Evolutionary conservation across 1,140 invertebrate genomes (phyloP).

Genomic region (Oryctes rhinoceros): DNA sequence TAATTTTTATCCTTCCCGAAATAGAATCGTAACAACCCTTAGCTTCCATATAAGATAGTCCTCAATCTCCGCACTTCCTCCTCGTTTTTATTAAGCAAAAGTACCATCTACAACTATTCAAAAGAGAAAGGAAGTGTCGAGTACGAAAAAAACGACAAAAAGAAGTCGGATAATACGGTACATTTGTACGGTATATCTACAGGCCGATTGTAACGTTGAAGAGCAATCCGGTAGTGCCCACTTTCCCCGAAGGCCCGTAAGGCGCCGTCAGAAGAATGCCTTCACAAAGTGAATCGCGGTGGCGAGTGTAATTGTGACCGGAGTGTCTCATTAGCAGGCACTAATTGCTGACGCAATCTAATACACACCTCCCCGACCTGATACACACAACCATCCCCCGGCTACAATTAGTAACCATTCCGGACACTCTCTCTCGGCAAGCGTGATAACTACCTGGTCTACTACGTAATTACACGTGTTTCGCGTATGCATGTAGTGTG

Average conservation of each 20-base stretch:
- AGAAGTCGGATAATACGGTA: conserved; percentile 1
- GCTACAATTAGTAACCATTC: conserved; percentile 31
- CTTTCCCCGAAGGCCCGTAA: background rate
- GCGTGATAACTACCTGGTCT: conserved; percentile 34
- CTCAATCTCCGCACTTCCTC: background rate
- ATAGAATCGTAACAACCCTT: background rate
- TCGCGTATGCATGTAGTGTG: background rate
- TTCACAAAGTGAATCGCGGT: background rate
- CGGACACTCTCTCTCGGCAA: background rate
- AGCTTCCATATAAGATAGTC: background rate
- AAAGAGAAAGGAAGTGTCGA: background rate
- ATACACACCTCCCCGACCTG: conserved; percentile 51
- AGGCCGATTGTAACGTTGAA: background rate
- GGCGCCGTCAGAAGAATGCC: conserved; percentile 43
- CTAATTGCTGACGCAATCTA: conserved; percentile 57
- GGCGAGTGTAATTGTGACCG: conserved; percentile 56
- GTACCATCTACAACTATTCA: background rate
- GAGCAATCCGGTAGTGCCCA: background rate
- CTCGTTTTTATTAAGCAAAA: background rate
- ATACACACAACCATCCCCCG: conserved; percentile 11
- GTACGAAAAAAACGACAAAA: background rate
- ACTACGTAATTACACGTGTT: conserved; percentile 21
- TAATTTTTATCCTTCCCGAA: too few species aligned
- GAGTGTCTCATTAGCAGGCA: conserved; percentile 55
- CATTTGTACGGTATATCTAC: background rate